Percentiles rank a stretch among this genome's conserved stretches.
Conservation (phyloP, 2,797 vertebrate genomes). For the Silurus aristotelis region DNA sequence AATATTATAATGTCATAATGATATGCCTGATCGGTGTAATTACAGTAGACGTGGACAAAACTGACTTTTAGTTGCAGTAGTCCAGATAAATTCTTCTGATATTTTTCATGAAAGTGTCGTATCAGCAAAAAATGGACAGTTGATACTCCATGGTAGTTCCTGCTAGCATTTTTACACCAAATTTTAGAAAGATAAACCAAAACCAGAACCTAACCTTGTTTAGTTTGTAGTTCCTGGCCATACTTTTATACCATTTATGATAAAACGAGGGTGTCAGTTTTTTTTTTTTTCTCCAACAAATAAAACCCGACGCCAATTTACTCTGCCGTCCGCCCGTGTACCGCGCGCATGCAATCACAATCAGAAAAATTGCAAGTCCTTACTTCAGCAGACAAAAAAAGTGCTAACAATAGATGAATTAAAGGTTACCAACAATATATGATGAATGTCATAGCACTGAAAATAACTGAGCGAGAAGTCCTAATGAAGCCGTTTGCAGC, state of each 20-base stretch:
- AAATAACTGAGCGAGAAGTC: constrained; percentile 79
- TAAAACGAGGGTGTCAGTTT: constrained; percentile 1
- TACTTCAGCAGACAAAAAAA: constrained; percentile 80
- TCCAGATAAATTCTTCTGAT: too few relatives aligned
- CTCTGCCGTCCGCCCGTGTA: constrained; percentile 37
- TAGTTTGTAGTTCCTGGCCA: background rate
- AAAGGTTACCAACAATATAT: constrained; percentile 85
- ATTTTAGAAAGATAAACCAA: too few relatives aligned
- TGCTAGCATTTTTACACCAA: too few relatives aligned
- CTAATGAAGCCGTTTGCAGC: constrained; percentile 69
- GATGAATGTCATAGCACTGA: constrained; percentile 81
- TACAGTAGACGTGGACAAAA: too few relatives aligned
- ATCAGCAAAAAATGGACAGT: too few relatives aligned
- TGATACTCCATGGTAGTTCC: too few relatives aligned
- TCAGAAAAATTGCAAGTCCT: constrained; percentile 53
- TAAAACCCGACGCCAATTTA: constrained; percentile 66
- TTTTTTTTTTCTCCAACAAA: constrained; percentile 5
- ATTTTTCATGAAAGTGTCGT: too few relatives aligned
- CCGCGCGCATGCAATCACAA: background rate
- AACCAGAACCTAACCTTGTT: background rate
- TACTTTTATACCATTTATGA: background rate
- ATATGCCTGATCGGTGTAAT: too few relatives aligned
- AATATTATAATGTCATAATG: too few relatives aligned
- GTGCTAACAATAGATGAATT: constrained; percentile 90
- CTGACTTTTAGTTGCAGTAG: too few relatives aligned